A percentile compares a stretch with the other conserved stretches of the same genome.
Conservation (phyloP, 2,113 vertebrate genomes). For the Azemiops feae region DNA sequence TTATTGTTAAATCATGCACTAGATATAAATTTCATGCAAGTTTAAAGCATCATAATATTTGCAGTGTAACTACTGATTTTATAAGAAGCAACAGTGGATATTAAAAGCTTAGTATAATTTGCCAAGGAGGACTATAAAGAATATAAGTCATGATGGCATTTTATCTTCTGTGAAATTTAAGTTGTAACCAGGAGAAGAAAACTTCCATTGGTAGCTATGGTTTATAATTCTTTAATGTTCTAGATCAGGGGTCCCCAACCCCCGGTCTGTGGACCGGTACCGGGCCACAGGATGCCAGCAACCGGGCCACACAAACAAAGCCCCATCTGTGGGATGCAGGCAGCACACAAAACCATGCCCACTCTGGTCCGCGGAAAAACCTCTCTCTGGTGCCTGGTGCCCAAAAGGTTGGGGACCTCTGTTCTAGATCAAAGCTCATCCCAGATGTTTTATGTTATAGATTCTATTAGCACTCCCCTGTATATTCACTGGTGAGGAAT, state of each 20-base stretch:
- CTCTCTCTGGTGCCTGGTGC: too few relatives aligned
- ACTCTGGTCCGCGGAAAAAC: too few relatives aligned
- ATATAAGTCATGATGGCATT: background rate
- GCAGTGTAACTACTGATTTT: too few relatives aligned
- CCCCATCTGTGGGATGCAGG: too few relatives aligned
- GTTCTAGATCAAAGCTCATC: background rate
- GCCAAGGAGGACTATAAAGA: background rate
- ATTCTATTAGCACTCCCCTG: background rate
- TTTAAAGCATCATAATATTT: too few relatives aligned
- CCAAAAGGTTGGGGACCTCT: background rate
- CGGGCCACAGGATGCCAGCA: too few relatives aligned
- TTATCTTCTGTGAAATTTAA: background rate
- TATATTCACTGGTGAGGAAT: background rate
- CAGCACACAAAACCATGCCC: too few relatives aligned
- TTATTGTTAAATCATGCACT: background rate
- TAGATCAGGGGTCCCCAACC: background rate
- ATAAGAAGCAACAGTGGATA: background rate
- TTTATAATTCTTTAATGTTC: background rate
- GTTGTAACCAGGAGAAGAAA: background rate
- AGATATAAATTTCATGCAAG: too few relatives aligned
- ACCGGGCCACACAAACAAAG: too few relatives aligned
- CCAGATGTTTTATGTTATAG: background rate
- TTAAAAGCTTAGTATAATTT: background rate
- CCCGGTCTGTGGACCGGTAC: too few relatives aligned
- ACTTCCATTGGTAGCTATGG: background rate